Evolutionary conservation across 2,113 vertebrate species (phyloP).

Genomic region (Dipodomys merriami): DNA sequence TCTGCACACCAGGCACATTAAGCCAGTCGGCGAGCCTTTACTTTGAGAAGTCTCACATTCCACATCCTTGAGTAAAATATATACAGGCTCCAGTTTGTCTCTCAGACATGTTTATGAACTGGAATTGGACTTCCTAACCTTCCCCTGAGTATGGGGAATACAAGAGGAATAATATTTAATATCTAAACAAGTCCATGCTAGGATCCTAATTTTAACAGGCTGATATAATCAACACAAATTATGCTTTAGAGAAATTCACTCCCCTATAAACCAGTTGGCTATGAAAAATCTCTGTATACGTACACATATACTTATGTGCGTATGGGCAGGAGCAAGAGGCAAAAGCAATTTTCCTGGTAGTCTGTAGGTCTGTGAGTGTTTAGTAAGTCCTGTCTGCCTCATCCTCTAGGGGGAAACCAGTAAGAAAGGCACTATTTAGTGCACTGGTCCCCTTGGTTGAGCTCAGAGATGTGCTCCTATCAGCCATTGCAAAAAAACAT

Average conservation of each 20-base stretch:
- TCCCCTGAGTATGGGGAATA: not conserved
- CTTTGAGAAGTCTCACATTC: not conserved
- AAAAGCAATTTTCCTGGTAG: not conserved
- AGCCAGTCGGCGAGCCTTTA: not conserved
- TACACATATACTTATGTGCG: not conserved
- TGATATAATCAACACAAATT: constrained; percentile 9
- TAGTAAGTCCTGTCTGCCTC: not conserved
- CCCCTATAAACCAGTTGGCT: not conserved
- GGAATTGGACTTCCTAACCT: not conserved
- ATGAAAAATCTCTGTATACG: not conserved
- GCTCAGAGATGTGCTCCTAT: not conserved
- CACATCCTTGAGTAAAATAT: not conserved
- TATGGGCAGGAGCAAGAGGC: not conserved
- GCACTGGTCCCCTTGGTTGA: not conserved
- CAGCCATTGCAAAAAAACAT: not conserved
- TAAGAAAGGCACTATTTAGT: not conserved
- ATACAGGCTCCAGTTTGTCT: not conserved
- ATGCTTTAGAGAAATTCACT: not conserved
- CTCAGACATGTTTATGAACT: not conserved
- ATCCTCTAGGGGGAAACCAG: fast-evolving
- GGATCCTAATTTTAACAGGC: not conserved
- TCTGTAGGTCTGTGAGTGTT: not conserved
- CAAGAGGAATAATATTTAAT: not conserved
- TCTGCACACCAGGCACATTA: not conserved
- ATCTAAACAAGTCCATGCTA: not conserved